A percentile compares a stretch with the other conserved stretches of the same genome.
Conservation (phyloP, 1,140 invertebrate species). For the Steinernema khuongi region DNA sequence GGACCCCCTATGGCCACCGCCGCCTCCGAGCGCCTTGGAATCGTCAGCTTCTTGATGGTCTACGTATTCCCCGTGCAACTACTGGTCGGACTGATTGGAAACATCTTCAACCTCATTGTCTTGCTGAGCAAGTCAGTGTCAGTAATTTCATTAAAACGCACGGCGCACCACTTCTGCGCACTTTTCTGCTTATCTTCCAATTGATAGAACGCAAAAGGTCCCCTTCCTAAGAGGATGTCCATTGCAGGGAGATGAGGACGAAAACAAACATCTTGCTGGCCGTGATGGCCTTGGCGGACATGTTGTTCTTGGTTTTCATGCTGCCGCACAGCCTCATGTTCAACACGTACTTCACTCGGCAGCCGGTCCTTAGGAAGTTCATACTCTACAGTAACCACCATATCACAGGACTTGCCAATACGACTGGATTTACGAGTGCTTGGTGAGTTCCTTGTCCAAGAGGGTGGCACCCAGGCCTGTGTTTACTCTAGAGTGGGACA, state of each 20-base stretch:
- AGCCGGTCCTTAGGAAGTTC: slow-evolving; percentile 22
- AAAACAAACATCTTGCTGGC: slow-evolving; percentile 46
- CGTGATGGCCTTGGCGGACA: slow-evolving; percentile 43
- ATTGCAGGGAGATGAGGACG: slow-evolving; percentile 40
- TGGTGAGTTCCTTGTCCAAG: slow-evolving; percentile 31
- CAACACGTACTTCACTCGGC: slow-evolving; percentile 25
- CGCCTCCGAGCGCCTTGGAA: neutral
- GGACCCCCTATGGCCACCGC: neutral
- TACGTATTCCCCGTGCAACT: slow-evolving; percentile 43
- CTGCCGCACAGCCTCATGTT: slow-evolving; percentile 43
- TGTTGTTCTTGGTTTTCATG: slow-evolving; percentile 44
- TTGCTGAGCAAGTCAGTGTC: slow-evolving; percentile 45
- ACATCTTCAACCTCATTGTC: slow-evolving; percentile 42
- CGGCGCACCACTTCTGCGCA: neutral
- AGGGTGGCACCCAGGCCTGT: neutral
- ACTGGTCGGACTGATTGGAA: slow-evolving; percentile 39
- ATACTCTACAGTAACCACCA: slow-evolving; percentile 36
- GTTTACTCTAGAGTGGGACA: neutral
- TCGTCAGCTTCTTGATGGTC: slow-evolving; percentile 38
- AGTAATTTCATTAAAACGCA: neutral
- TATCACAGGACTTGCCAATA: slow-evolving; percentile 41
- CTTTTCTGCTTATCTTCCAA: neutral
- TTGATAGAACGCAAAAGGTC: neutral
- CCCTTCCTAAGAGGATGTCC: neutral
- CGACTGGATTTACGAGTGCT: slow-evolving; percentile 41